Evolutionary conservation across 2,888 invertebrate species (phyloP), one percentile per base, ranked within the genome.

Genomic region (Creontiades dilutus): DNA sequence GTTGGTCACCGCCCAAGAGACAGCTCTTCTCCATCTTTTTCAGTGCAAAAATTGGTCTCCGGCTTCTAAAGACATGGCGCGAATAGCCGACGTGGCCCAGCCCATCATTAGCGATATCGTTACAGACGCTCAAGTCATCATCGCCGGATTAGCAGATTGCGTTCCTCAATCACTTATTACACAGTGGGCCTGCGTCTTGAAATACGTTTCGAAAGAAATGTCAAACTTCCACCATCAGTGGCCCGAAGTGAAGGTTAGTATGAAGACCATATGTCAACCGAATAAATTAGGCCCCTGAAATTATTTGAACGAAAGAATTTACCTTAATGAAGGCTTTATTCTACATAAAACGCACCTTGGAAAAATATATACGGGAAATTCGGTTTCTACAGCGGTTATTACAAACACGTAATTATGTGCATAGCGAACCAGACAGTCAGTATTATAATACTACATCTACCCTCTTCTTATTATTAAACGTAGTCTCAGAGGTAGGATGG

Each of bases 201-300:
- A 47, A 86, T 68, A 75, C 16, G 75, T 48, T 27, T 13, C 75
- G 2, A 23, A 68, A 46, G 68, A 75, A 47, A 1, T 86, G 4
- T 0, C 46, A 19, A 46, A 86, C 19, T 37, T 86, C 27, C 47
- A 75, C 27, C n/a, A n/a, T 13, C 86, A 86, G 47, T 86, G 86
- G 86, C 86, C 86, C 9, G 86, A 86, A 5, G 86, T 48, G 13
- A 86, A 86, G 86, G 86, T 86, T n/a, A n/a, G n/a, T n/a, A n/a
- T n/a, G n/a, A n/a, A n/a, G n/a, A n/a, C n/a, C n/a, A 57, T 37
- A 37, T 37, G 37, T 37, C 37, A 37, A 37, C 7, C 37, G 37
- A 37, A 4, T 37, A 37, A 37, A 37, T 37, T 37, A 37, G 37
- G 7, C 37, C 37, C 37, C n/a, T n/a, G n/a, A n/a, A n/a, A n/a